Base-by-base conservation (phyloP, 2,797 vertebrate species). In the Halcyon leucocephala region DNA sequence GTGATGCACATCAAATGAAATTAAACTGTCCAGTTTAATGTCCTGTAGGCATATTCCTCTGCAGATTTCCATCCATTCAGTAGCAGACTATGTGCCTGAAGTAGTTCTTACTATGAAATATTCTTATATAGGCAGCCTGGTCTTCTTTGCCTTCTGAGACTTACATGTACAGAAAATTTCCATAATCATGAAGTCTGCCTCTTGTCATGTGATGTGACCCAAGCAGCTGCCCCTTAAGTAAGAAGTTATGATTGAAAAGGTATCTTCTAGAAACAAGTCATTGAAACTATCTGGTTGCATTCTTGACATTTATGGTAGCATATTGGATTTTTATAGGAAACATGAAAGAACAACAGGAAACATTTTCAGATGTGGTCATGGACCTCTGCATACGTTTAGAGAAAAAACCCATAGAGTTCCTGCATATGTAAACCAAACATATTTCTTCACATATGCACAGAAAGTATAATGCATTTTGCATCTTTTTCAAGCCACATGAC, bases 221-320 rank as follows among this genome's bases (percentile, higher is more conserved):
- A 72, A 96, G 67, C 14, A 95, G 82, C 77, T 93, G 70, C 39
- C n/a, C 52, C 95, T 61, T 82, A 82, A 97, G 33, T 77, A 90
- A 33, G 10, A 93, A 88, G 22, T 15, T 95, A 51, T 86, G 93
- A 92, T 54, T 97, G 77, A 93, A 97, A 97, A 97, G 37, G 4
- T 60, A 76, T 96, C 92, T 95, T 95, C 85, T 82, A 94, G 87
- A 97, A 95, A 95, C n/a, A 71, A 95, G 70, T 96, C 88, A 96
- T 77, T 97, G 85, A 95, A 97, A 95, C 61, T 95, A 62, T 84
- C 67, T 94, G 94, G 61, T 58, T 81, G 96, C 60, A 73, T 96
- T 97, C 76, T 70, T 95, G 82, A 91, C 46, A 89, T 94, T 95
- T 95, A 65, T 89, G 61, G 66, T 93, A 91, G 72, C 60, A 14